phyloP scores from a whole-genome alignment of 2,888 invertebrate genomes.

The Toxonevra muliebris region DNA sequence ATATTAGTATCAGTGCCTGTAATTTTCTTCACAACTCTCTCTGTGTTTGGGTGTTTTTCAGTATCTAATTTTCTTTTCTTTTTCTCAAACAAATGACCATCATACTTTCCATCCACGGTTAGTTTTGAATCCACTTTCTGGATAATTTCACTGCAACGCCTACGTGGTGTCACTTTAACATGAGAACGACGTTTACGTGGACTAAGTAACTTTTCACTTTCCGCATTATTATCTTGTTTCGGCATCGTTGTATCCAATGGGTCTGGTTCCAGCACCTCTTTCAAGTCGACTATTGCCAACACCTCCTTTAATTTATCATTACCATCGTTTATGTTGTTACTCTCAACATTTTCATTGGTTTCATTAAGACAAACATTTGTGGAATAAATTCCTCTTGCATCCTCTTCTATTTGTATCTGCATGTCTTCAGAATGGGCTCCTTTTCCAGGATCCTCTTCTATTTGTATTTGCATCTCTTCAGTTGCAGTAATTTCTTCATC shows the following conservation, averaged over 20 bases:
- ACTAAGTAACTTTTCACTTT: neutral
- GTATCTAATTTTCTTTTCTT: neutral
- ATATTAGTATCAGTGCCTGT: no score
- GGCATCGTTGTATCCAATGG: neutral
- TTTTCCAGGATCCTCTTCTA: neutral
- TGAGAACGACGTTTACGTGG: slow-evolving; percentile 44
- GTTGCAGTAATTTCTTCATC: no score
- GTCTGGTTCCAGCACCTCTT: no score
- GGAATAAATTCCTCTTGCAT: neutral
- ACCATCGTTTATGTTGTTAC: neutral
- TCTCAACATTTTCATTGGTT: neutral
- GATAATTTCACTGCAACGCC: slow-evolving; percentile 36
- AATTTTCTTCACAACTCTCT: no score
- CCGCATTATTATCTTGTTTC: neutral
- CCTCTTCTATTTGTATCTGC: neutral
- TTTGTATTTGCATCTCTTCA: neutral
- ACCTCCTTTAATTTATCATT: no score
- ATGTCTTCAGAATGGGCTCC: neutral
- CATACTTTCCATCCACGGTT: neutral
- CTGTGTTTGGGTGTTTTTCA: neutral
- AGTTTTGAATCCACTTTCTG: neutral
- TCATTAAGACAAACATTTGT: neutral
- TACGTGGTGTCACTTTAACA: slow-evolving; percentile 50
- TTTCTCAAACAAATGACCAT: neutral
- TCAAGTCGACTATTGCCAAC: no score